Evolutionary conservation across 2,797 vertebrate genomes (phyloP), one percentile per base, ranked within the genome.

Genomic region (Sus cebifrons): DNA sequence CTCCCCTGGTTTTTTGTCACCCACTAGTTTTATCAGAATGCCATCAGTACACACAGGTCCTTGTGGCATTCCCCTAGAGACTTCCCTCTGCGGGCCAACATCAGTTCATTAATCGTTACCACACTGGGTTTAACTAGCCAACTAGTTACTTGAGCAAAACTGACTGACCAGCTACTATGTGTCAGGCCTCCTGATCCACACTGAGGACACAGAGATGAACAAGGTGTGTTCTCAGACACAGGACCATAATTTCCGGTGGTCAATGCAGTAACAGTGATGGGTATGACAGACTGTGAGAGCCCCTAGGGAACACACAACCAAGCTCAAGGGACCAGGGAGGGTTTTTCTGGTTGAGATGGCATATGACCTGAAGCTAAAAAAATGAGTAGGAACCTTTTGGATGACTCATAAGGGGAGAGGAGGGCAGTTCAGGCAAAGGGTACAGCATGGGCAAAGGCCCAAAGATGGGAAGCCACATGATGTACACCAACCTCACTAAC

Each of bases 261-360:
- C 67, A 75, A 6, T 95, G 49, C 16, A 64, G 29, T 96, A 87
- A 85, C 44, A 60, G 14, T 56, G 18, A 56, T 86, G 3, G 52
- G 11, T 49, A 83, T 2, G 29, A 44, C 18, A 81, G 82, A 75
- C 36, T 90, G 23, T 89, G n/a, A 81, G 14, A 90, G 17, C 27
- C 62, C 74, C 67, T 87, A 49, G 52, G 27, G 23, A 94, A 89
- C 49, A 67, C 9, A 84, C 44, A 83, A 16, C 17, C 60, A 73
- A 94, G 52, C 68, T 79, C 52, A 75, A 36, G 62, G 56, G 23
- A 40, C 29, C 84, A 86, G 44, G 56, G 64, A 75, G 62, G 40
- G 1, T 74, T 95, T 95, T 90, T 90, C 93, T 97, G 20, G 14
- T 92, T 89, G 88, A 86, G 36, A 70, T 85, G 25, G 25, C 56